Evolutionary conservation across 1,140 invertebrate genomes (phyloP).

Genomic region (Luehdorfia chinensis): DNA sequence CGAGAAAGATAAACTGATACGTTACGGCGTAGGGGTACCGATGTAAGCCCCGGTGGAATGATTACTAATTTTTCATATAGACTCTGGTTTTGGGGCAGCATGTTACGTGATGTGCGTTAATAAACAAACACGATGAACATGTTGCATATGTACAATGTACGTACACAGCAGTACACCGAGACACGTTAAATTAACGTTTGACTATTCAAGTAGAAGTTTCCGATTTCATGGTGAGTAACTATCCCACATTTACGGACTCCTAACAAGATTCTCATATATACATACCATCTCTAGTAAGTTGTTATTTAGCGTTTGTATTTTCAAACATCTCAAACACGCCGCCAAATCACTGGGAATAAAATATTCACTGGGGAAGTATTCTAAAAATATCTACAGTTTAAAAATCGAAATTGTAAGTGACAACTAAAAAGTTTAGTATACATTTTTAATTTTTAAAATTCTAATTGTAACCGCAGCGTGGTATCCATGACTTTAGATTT

Average conservation of each 20-base stretch:
- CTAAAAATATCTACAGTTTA: too few species aligned
- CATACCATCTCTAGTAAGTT: neutral
- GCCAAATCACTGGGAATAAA: neutral
- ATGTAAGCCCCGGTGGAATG: conserved; percentile 29
- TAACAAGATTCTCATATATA: neutral
- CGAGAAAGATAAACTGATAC: conserved; percentile 42
- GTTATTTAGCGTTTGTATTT: too few species aligned
- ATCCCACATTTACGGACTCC: neutral
- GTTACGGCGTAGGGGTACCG: conserved; percentile 28
- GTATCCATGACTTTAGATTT: too few species aligned
- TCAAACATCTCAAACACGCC: neutral
- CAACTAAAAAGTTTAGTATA: too few species aligned
- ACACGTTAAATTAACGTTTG: neutral
- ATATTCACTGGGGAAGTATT: too few species aligned
- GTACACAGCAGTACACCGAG: neutral
- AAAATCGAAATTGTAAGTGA: too few species aligned
- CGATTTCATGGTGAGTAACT: neutral
- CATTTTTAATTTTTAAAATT: too few species aligned
- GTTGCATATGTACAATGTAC: neutral
- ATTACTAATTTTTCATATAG: conserved; percentile 27
- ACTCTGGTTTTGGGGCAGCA: neutral
- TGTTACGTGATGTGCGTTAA: neutral
- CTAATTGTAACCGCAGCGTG: too few species aligned
- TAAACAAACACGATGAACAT: neutral
- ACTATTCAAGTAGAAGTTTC: conserved; percentile 6